Conservation (phyloP, 37 sponge, comb jelly and placozoan species). For the Oopsacas minuta region DNA sequence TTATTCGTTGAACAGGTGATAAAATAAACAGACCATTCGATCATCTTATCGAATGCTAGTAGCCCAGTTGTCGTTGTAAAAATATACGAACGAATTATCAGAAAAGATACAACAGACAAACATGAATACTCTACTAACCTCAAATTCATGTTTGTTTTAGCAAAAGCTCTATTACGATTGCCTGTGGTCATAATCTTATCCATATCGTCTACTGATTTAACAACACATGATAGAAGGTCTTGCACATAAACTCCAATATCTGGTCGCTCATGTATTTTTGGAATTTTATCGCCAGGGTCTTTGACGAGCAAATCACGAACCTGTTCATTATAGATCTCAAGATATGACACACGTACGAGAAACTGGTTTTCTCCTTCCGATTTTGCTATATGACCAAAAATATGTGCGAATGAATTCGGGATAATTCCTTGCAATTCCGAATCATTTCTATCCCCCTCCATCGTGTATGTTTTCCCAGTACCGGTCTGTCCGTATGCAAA, state of each 20-base stretch:
- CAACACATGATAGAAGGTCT: constrained; percentile 65
- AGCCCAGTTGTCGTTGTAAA: no score
- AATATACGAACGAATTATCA: no score
- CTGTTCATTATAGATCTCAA: constrained; percentile 98
- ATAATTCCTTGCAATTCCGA: constrained; percentile 83
- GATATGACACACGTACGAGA: constrained; percentile 83
- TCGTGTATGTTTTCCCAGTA: constrained; percentile 95
- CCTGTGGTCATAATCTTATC: constrained; percentile 74
- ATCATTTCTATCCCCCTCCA: constrained; percentile 63
- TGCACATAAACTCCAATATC: constrained; percentile 95
- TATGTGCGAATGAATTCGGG: constrained; percentile 96
- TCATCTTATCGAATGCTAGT: no score
- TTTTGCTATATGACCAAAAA: constrained; percentile 60
- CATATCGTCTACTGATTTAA: constrained; percentile 87
- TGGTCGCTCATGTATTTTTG: constrained; percentile 67
- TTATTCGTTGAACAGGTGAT: no score
- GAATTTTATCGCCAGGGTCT: background rate
- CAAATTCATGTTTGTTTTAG: constrained; percentile 67
- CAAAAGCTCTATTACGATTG: constrained; percentile 49
- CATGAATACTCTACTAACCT: background rate
- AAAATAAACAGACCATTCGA: no score
- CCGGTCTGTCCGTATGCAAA: constrained; percentile 99
- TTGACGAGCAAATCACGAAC: constrained; percentile 78
- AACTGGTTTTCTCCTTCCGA: constrained; percentile 66
- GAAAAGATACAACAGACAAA: no score